phyloP scores from a whole-genome alignment of 1,140 invertebrate species.

The Lordiphosa collinella region DNA sequence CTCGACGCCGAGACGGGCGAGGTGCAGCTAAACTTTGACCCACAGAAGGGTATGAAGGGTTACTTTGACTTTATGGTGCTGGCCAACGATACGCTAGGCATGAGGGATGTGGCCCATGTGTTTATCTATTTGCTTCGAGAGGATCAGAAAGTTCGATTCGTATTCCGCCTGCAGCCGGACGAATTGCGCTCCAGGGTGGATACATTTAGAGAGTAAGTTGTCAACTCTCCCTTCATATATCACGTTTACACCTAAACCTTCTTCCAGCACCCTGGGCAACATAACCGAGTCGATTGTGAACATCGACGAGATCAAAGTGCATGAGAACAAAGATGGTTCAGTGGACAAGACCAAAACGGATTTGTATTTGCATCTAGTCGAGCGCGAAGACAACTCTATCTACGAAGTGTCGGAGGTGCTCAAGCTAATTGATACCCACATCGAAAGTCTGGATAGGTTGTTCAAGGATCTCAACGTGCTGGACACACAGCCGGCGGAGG shows the following conservation, averaged over 20 bases:
- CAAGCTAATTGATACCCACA: slow-evolving; percentile 93
- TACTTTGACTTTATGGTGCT: slow-evolving; percentile 96
- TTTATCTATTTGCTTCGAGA: slow-evolving; percentile 95
- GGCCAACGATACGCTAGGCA: slow-evolving; percentile 91
- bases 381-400: slow-evolving; percentile 93
- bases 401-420: slow-evolving; percentile 92
- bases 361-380: slow-evolving; percentile 95
- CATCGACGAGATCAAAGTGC: slow-evolving; percentile 94
- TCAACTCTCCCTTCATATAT: too few species aligned
- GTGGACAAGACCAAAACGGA: slow-evolving; percentile 97
- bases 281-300: slow-evolving; percentile 96
- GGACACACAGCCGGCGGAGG: slow-evolving; percentile 91
- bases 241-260: too few species aligned
- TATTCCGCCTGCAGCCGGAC: slow-evolving; percentile 92
- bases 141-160: slow-evolving; percentile 95
- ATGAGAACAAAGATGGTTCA: slow-evolving; percentile 94
- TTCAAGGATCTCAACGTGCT: slow-evolving; percentile 96
- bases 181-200: slow-evolving; percentile 90
- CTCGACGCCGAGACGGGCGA: slow-evolving; percentile 90
- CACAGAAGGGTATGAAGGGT: slow-evolving; percentile 97
- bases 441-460: slow-evolving; percentile 91
- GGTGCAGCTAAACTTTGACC: slow-evolving; percentile 95
- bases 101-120: slow-evolving; percentile 88
- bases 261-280: slow-evolving; percentile 85
- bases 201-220: slow-evolving; percentile 88